Percentiles rank a stretch among this genome's conserved stretches.
Conservation (phyloP, 2,113 vertebrate species). For the Gasterosteus nipponicus region DNA sequence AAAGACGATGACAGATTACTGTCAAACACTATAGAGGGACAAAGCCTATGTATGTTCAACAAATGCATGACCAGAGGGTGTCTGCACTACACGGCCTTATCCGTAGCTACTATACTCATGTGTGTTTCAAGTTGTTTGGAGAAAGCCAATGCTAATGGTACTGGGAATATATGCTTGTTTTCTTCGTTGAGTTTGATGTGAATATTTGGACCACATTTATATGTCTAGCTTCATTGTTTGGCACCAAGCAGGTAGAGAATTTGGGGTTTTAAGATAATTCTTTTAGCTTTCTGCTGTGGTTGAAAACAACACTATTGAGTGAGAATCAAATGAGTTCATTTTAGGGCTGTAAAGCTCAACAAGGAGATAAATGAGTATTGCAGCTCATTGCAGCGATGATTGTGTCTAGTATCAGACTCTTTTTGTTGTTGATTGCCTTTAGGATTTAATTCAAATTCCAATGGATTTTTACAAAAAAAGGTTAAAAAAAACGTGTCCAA, state of each 20-base stretch:
- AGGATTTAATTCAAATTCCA: not conserved
- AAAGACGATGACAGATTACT: constrained; percentile 71
- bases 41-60: constrained; percentile 61
- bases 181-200: not conserved
- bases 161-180: not conserved
- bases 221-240: not conserved
- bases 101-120: constrained; percentile 4
- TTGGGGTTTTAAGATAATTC: not conserved
- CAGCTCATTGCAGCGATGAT: not conserved
- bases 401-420: no score
- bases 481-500: not conserved
- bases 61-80: constrained; percentile 49
- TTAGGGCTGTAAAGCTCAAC: not conserved
- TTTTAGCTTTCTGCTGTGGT: not conserved
- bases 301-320: not conserved
- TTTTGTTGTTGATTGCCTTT: not conserved
- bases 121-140: constrained; percentile 28
- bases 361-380: not conserved
- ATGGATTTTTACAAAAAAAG: not conserved
- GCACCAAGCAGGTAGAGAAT: not conserved
- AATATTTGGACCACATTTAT: not conserved
- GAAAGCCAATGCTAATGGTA: constrained; percentile 35
- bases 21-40: constrained; percentile 66
- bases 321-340: not conserved
- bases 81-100: constrained; percentile 47